A percentile compares a stretch with the other conserved stretches of the same genome.
Evolutionary conservation across 2,113 vertebrate genomes (phyloP).

Genomic region (Bubo scandiacus): DNA sequence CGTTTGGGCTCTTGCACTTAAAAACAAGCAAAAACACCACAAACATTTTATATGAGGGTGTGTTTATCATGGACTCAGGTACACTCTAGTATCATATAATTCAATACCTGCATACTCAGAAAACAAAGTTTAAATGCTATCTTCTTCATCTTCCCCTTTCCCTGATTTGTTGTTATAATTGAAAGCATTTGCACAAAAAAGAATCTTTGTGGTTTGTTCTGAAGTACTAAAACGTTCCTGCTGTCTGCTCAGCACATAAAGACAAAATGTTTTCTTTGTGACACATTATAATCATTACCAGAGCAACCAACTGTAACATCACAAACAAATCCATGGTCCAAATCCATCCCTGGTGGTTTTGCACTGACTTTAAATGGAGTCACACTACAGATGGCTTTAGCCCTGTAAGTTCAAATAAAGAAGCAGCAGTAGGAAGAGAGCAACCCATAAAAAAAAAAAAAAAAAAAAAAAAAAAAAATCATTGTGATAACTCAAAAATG

Average conservation of each 20-base stretch:
- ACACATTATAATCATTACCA: conserved; percentile 61
- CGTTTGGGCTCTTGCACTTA: conserved; percentile 89
- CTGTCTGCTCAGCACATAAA: conserved; percentile 15
- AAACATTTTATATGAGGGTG: neutral
- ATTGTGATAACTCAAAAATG: neutral
- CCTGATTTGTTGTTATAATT: neutral
- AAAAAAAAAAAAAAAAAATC: neutral
- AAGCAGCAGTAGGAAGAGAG: neutral
- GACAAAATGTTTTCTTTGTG: conserved; percentile 58
- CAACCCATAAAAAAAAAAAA: neutral
- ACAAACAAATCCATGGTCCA: conserved; percentile 42
- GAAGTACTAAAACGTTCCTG: conserved; percentile 31
- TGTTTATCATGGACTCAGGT: neutral
- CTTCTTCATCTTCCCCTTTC: neutral
- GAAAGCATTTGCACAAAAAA: conserved; percentile 22
- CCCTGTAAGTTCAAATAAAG: conserved; percentile 36
- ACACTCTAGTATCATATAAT: neutral
- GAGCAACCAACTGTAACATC: conserved; percentile 58
- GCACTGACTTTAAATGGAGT: conserved; percentile 51
- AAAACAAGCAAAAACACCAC: conserved; percentile 7
- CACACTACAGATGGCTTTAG: neutral
- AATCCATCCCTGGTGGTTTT: conserved; percentile 28
- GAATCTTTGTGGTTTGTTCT: conserved; percentile 29
- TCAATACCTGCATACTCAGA: neutral
- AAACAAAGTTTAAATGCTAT: neutral